A percentile compares a stretch with the other conserved stretches of the same genome.
Evolutionary conservation across 2,888 invertebrate genomes (phyloP).

Genomic region (Drosophila paucipuncta): DNA sequence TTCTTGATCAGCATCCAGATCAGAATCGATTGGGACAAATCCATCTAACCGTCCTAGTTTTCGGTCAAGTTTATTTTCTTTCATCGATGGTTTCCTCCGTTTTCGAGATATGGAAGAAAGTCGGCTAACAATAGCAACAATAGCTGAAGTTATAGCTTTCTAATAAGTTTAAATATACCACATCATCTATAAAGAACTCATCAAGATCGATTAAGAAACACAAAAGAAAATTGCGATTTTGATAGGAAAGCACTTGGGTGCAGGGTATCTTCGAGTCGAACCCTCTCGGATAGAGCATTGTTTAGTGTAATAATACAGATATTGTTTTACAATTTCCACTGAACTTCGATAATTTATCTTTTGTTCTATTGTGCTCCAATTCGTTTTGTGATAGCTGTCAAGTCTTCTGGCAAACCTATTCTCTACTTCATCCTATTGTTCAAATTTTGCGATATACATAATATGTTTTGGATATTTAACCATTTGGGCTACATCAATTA

Average conservation of each 20-base stretch:
- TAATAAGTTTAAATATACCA: not conserved
- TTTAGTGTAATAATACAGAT: not conserved
- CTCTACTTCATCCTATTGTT: not conserved
- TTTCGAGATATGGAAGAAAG: not conserved
- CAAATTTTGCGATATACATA: not conserved
- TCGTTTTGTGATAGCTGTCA: not conserved
- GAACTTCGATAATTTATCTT: not conserved
- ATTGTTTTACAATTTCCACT: not conserved
- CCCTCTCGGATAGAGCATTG: not conserved
- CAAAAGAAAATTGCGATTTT: not conserved
- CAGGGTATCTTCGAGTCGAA: not conserved
- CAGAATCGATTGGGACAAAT: not conserved
- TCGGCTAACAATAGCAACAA: not conserved
- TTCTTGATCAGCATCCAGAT: not conserved
- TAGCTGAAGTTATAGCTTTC: not conserved
- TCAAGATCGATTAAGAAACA: not conserved
- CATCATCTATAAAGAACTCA: not conserved
- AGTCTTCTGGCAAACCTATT: not conserved
- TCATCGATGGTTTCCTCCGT: no score
- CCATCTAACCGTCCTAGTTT: not conserved
- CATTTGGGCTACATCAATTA: not conserved
- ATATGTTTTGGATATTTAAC: not conserved
- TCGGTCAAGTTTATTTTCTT: not conserved
- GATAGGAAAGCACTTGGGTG: not conserved
- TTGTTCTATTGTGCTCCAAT: not conserved